Conservation (phyloP, 2,797 vertebrate genomes). For the Poeciliopsis presidionis region DNA sequence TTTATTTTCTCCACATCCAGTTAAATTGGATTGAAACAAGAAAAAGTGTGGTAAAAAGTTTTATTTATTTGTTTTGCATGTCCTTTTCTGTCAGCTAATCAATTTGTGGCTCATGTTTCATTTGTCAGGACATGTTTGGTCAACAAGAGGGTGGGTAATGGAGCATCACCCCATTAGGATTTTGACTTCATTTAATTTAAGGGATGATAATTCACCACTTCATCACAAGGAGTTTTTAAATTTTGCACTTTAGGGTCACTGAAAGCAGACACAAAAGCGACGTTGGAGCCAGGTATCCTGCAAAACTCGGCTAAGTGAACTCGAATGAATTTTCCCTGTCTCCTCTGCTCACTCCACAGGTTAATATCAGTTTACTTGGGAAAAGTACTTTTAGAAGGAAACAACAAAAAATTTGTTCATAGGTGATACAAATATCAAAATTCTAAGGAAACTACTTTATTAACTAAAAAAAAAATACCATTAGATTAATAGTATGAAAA, state of each 20-base stretch:
- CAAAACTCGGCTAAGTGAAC: background rate
- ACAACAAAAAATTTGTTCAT: background rate
- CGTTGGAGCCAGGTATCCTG: background rate
- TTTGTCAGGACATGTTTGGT: background rate
- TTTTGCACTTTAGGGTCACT: background rate
- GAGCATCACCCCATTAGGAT: background rate
- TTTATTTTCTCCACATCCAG: background rate
- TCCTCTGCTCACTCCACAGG: background rate
- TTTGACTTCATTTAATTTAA: background rate
- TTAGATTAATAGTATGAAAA: background rate
- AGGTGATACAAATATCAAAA: background rate
- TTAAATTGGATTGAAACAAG: background rate
- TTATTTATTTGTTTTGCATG: background rate
- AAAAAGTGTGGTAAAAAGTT: background rate
- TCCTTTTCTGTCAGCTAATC: background rate
- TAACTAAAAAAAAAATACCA: background rate
- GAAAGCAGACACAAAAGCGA: background rate
- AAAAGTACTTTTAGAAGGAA: background rate
- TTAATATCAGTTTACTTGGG: background rate
- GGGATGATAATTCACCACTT: background rate
- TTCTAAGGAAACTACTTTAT: background rate
- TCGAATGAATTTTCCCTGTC: background rate
- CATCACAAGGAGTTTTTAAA: background rate
- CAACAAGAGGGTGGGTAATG: background rate
- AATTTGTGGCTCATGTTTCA: background rate